Evolutionary conservation across 2,113 vertebrate genomes (phyloP), one percentile per base, ranked within the genome.

Genomic region (Lagopus leucura): DNA sequence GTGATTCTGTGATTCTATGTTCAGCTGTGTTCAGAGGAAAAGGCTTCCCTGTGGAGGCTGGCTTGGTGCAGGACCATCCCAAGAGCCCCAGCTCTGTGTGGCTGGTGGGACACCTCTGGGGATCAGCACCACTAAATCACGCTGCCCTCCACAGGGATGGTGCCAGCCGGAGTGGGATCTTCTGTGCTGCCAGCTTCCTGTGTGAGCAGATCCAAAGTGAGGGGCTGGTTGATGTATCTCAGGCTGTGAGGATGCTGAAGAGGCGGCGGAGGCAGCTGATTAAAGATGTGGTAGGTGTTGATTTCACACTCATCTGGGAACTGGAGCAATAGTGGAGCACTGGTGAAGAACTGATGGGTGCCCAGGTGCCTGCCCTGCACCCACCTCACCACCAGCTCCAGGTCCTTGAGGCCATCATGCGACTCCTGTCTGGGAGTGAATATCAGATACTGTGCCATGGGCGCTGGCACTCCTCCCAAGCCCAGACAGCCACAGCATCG

Each of bases 121-220:
- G 21, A 57, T 78, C 50, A 42, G 34, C 22, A 18, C 22, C 67
- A 19, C 16, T 36, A 57, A 24, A 3, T 21, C 20, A 69, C 79
- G 28, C 6, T 57, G 3, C 82, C 8, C 12, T 79, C 40, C 0
- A 0, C 71, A 97, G 97, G 60, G 96, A 97, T 5, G 97, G 96
- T 75, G 96, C 96, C 60, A 96, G 93, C 72, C 89, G 96, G 8
- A 95, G 93, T 0, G 97, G 97, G 30, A 71, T 97, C 55, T 96
- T 97, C 89, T 97, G 96, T 74, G 96, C 95, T 67, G 93, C 95
- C 28, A n/a, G 79, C 60, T 92, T 96, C 19, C 65, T 97, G 5
- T 97, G 96, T 57, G 96, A 97, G 65, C 97, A 97, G 82, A 96
- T 97, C 65, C 94, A 95, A 82, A 93, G 92, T 0, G 96, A 97